Evolutionary conservation across 1,140 invertebrate species (phyloP).

Genomic region (Aphaenogaster ashmeadi): DNA sequence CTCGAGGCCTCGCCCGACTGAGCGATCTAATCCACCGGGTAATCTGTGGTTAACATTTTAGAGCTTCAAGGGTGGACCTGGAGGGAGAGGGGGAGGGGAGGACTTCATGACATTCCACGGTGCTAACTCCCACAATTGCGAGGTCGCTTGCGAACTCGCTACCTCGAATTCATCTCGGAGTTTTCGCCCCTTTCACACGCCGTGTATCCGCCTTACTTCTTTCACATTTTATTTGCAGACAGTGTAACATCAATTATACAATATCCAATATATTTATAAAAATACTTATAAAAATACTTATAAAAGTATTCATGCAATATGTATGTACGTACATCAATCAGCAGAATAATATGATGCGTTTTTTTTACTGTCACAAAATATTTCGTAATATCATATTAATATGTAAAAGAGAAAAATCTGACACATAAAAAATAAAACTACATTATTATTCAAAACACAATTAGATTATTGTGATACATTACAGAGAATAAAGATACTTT

Average conservation of each 20-base stretch:
- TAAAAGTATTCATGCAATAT: neutral
- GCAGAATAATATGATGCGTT: neutral
- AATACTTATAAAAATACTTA: neutral
- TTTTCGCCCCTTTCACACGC: neutral
- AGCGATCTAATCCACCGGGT: conserved; percentile 78
- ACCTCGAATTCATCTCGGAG: conserved; percentile 51
- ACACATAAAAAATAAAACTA: neutral
- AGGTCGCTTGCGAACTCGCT: conserved; percentile 57
- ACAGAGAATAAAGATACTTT: neutral
- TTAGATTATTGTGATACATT: neutral
- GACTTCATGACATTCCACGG: conserved; percentile 76
- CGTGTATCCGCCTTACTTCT: neutral
- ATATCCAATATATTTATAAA: neutral
- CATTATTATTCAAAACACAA: neutral
- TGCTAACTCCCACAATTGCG: conserved; percentile 75
- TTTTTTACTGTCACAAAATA: neutral
- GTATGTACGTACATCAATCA: neutral
- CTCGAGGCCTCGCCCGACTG: conserved; percentile 70
- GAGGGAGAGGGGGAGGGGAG: neutral
- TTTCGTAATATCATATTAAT: neutral
- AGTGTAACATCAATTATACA: neutral
- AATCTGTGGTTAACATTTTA: conserved; percentile 82
- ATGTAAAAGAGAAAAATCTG: neutral
- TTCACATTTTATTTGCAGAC: neutral
- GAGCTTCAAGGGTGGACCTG: conserved; percentile 65